Evolutionary conservation across 2,797 vertebrate species (phyloP).

Genomic region (Halcyon badia): DNA sequence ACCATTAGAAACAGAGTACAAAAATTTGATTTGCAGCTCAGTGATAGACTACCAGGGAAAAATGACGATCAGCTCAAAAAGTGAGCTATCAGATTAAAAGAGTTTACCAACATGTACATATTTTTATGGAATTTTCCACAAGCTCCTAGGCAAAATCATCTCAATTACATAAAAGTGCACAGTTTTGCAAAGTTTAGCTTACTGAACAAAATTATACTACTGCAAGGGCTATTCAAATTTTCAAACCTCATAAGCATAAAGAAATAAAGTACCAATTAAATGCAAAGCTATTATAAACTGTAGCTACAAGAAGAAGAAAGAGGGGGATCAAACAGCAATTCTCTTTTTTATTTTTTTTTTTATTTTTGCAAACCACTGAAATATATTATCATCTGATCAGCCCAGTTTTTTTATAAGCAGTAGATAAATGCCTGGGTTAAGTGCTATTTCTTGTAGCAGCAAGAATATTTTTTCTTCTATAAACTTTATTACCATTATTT

Average conservation of each 20-base stretch:
- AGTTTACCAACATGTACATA: background rate
- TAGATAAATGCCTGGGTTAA: conserved; percentile 52
- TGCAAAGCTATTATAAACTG: conserved; percentile 38
- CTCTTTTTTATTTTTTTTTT: background rate
- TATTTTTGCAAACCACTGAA: conserved; percentile 17
- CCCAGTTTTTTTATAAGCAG: background rate
- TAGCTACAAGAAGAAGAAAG: conserved; percentile 28
- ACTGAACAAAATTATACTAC: conserved; percentile 35
- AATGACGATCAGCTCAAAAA: background rate
- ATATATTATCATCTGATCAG: conserved; percentile 27
- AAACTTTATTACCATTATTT: conserved; percentile 68
- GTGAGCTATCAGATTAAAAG: background rate
- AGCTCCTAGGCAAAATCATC: conserved; percentile 34
- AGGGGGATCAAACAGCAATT: background rate
- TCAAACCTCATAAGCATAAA: conserved; percentile 43
- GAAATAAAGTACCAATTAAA: conserved; percentile 58
- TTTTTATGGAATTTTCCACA: conserved; percentile 39
- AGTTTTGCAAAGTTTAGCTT: conserved; percentile 35
- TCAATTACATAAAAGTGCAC: conserved; percentile 46
- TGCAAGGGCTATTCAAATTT: conserved; percentile 40
- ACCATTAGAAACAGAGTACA: background rate
- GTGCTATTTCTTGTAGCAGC: conserved; percentile 24
- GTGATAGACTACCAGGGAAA: background rate
- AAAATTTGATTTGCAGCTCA: background rate
- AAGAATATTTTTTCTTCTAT: background rate